Evolutionary conservation across 2,888 invertebrate genomes (phyloP).

Genomic region (Euclidia mi): DNA sequence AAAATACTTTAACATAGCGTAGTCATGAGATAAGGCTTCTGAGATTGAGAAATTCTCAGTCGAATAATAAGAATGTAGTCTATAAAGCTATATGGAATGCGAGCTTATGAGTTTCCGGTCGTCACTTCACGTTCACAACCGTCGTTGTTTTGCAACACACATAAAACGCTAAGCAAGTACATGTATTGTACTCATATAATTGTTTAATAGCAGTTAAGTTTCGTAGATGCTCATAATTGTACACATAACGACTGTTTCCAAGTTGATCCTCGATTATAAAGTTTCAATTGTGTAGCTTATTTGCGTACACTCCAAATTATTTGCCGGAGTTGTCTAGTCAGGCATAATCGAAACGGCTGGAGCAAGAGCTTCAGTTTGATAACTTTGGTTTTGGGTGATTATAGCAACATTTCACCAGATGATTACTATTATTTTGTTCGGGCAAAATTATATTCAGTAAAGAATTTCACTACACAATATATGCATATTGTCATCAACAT

Average conservation of each 20-base stretch:
- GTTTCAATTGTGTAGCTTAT: slow-evolving; percentile 57
- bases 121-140: slow-evolving; percentile 3
- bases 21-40: too few species aligned
- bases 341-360: slow-evolving; percentile 52
- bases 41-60: too few species aligned
- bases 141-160: slow-evolving; percentile 8
- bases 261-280: slow-evolving; percentile 52
- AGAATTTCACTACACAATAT: too few species aligned
- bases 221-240: slow-evolving; percentile 51
- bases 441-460: too few species aligned
- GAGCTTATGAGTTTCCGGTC: neutral
- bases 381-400: slow-evolving; percentile 60
- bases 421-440: too few species aligned
- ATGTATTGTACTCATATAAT: slow-evolving; percentile 47
- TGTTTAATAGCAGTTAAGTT: slow-evolving; percentile 51
- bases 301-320: slow-evolving; percentile 54
- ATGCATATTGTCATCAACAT: too few species aligned
- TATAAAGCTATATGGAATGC: too few species aligned
- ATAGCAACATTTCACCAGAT: too few species aligned
- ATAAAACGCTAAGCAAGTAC: slow-evolving; percentile 34
- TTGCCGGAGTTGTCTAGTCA: slow-evolving; percentile 47
- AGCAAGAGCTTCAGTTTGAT: slow-evolving; percentile 62
- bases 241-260: slow-evolving; percentile 40
- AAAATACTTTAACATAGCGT: too few species aligned
- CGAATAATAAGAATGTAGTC: too few species aligned